Evolutionary conservation across 2,797 vertebrate genomes (phyloP), one percentile per base, ranked within the genome.

Genomic region (Enteromius treurensis): DNA sequence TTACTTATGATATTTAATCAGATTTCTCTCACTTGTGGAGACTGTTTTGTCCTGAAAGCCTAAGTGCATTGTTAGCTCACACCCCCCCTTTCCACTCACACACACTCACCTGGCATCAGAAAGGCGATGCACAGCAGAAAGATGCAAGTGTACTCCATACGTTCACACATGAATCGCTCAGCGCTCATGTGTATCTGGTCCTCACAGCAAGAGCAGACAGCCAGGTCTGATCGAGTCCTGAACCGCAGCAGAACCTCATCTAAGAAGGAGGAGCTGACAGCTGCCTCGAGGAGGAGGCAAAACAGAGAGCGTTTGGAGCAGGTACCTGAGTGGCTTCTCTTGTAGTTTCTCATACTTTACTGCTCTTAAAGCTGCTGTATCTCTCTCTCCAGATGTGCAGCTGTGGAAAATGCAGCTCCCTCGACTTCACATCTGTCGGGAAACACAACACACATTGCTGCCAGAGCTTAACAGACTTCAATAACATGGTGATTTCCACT

Each of bases 61-160:
- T 62, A 62, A 62, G 60, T 0, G 5, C 58, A 29, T 23, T 29
- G 58, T 15, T 2, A 62, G 47, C 17, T 32, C n/a, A 65, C 58
- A 60, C 23, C 14, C 58, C 23, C 58, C 11, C 23, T 60, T 53
- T 9, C 9, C n/a, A 23, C 55, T 5, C 55, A 13, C 55, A 60
- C 58, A 62, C 58, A 29, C 95, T 94, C 93, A 97, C 97, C 97
- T 92, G 96, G 94, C 81, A 96, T 92, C 55, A 96, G 90, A 91
- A 92, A 93, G 90, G 95, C 93, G 87, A 90, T 92, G 91, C 94
- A 96, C 89, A 96, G 92, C 87, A 96, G 89, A 78, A 96, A 82
- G 84, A 94, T 89, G 77, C 89, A 86, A 89, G 90, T 88, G 84
- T 95, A 92, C 91, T 96, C 96, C 97, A 98, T 97, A 92, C 88